These are phyloP conservation scores for Nyctibius grandis DNA, from an alignment of 2,797 vertebrate genomes.

Conservation along the genomic window DNA sequence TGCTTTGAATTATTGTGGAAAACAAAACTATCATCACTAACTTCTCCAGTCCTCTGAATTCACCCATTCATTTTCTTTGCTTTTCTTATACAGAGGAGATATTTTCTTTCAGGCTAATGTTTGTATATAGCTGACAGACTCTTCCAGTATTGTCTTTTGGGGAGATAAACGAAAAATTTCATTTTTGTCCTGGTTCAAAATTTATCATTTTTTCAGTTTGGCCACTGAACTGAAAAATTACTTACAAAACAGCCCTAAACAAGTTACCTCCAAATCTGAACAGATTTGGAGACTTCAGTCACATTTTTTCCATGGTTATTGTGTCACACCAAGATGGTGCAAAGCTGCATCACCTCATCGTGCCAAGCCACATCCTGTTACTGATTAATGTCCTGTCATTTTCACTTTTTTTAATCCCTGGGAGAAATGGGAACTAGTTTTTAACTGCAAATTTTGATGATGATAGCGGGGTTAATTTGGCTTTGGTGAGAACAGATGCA, in stretches of 20 bases:
- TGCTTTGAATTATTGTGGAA: background rate
- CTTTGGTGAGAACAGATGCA: background rate
- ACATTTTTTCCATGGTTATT: background rate
- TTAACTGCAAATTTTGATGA: background rate
- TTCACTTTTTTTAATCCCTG: background rate
- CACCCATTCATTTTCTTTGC: background rate
- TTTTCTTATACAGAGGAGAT: background rate
- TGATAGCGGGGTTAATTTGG: background rate
- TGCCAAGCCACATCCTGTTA: conserved; percentile 4
- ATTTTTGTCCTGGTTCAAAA: background rate
- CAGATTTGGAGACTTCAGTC: background rate
- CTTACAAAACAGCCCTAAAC: background rate
- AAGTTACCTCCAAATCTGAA: background rate
- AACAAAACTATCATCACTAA: background rate
- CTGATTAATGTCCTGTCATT: background rate
- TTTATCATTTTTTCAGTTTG: background rate
- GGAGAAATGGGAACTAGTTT: background rate
- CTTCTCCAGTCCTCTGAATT: background rate
- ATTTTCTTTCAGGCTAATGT: background rate
- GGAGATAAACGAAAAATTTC: background rate
- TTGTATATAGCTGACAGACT: background rate
- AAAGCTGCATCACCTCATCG: background rate
- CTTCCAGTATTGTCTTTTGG: background rate
- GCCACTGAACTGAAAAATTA: background rate
- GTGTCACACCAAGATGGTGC: background rate